phyloP scores from a whole-genome alignment of 1,140 invertebrate genomes.

The Psix sp. region DNA sequence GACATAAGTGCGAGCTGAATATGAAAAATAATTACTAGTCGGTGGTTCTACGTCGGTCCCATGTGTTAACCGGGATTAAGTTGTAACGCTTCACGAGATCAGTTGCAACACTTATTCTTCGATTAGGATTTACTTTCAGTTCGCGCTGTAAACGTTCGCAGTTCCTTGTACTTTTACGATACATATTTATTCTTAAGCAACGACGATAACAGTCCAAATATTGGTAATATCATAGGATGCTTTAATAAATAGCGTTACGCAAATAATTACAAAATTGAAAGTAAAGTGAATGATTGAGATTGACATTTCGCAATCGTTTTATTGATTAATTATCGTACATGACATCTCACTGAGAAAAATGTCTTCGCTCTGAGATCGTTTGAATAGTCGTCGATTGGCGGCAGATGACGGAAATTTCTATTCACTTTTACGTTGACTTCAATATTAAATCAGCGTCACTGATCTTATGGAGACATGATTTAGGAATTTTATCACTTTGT shows the following conservation, averaged over 20 bases:
- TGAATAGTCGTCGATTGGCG: too few relatives aligned
- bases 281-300: neutral
- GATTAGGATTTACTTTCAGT: conserved; percentile 38
- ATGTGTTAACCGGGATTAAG: conserved; percentile 23
- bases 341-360: too few relatives aligned
- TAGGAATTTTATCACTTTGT: too few relatives aligned
- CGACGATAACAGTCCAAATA: conserved; percentile 30
- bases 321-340: too few relatives aligned
- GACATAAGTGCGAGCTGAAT: too few relatives aligned
- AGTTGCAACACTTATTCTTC: conserved; percentile 36
- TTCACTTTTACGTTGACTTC: too few relatives aligned
- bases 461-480: too few relatives aligned
- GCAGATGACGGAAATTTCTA: too few relatives aligned
- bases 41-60: too few relatives aligned
- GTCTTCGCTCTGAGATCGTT: too few relatives aligned
- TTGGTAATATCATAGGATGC: conserved; percentile 22
- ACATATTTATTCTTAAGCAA: conserved; percentile 38
- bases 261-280: conserved; percentile 37
- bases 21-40: too few relatives aligned
- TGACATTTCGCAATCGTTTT: neutral
- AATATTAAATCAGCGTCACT: too few relatives aligned
- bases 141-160: conserved; percentile 18
- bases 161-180: conserved; percentile 19
- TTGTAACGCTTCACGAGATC: conserved; percentile 39
- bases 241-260: conserved; percentile 22